Base-by-base conservation (phyloP, 2,888 invertebrate genomes). In the Timema cristinae region DNA sequence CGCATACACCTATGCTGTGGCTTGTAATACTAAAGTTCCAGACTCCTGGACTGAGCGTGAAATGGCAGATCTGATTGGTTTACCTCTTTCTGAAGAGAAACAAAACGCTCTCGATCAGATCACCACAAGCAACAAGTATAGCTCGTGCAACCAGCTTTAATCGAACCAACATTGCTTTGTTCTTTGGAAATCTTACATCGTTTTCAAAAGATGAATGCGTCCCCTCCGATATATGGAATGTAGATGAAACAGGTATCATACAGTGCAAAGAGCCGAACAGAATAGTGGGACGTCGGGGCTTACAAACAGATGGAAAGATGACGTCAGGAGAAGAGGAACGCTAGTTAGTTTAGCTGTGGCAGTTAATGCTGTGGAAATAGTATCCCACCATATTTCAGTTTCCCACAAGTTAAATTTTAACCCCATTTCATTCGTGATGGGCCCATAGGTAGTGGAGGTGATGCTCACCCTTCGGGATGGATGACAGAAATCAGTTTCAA, bases 131-230 rank as follows among this genome's bases (percentile, higher is more conserved):
- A 9, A 80, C 79, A 0, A 79, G 78, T 66, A 70, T 78, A 16
- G 76, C 79, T 13, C 66, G 78, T 70, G 76, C 76, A 0, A 76
- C 77, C 6, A 75, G 75, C 67, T 80, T 80, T 72, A 79, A 79
- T 71, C 49, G 71, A 67, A 71, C 67, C 8, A 78, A 77, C 73
- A 32, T 32, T 32, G 81, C 87, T 67, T 82, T 87, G 0, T 85
- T 86, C 56, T 84, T 87, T 67, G 66, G 69, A 10, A 72, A 73
- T 47, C 66, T 73, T 16, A 63, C 70, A 48, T 5, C 49, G 72
- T 72, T 52, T 69, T 69, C 51, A 66, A 72, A 16, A n/a, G 52
- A 50, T 50, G 32, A 69, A 69, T n/a, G 52, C 69, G 49, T 9
- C 32, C 7, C 47, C 69, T 15, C 8, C 16, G 69, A 72, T 52